Percentiles rank a stretch among this genome's conserved stretches.
These are phyloP conservation scores for Brachypalpus laphriformis DNA, from an alignment of 2,888 invertebrate species.

Conservation along the genomic window DNA sequence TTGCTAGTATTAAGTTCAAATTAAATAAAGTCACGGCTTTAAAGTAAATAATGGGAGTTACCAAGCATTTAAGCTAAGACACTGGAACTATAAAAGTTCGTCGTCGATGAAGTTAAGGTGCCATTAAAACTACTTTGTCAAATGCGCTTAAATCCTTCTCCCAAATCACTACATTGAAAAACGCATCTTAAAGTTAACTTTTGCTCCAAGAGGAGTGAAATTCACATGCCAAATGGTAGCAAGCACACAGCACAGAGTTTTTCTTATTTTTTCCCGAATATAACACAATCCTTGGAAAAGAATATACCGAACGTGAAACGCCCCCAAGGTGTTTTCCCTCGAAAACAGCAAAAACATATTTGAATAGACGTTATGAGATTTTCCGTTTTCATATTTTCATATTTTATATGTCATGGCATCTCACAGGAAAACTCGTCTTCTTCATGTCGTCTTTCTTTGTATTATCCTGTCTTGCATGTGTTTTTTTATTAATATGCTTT, in stretches of 20 bases:
- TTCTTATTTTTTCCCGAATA: slow-evolving; percentile 26
- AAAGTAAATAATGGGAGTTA: too few relatives aligned
- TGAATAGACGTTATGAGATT: slow-evolving; percentile 76
- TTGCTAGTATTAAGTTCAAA: too few relatives aligned
- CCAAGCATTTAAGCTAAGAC: too few relatives aligned
- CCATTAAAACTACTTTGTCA: too few relatives aligned
- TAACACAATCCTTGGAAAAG: slow-evolving; percentile 37
- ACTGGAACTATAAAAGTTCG: too few relatives aligned
- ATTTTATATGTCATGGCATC: slow-evolving; percentile 50
- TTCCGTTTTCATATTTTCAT: slow-evolving; percentile 75
- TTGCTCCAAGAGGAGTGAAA: slow-evolving; percentile 17
- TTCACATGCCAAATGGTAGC: slow-evolving; percentile 50
- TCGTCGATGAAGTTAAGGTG: too few relatives aligned
- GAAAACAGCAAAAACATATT: slow-evolving; percentile 75
- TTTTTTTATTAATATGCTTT: slow-evolving; percentile 60
- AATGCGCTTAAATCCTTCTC: too few relatives aligned
- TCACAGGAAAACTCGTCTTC: slow-evolving; percentile 47
- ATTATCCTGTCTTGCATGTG: slow-evolving; percentile 48
- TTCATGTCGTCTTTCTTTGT: slow-evolving; percentile 63
- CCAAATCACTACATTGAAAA: neutral
- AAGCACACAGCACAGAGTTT: slow-evolving; percentile 10
- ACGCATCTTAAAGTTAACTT: slow-evolving; percentile 35
- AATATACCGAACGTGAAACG: slow-evolving; percentile 46
- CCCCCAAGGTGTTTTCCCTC: slow-evolving; percentile 71
- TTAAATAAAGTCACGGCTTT: too few relatives aligned